phyloP scores from a whole-genome alignment of 2,888 invertebrate genomes.

The Drosophila helvetica region DNA sequence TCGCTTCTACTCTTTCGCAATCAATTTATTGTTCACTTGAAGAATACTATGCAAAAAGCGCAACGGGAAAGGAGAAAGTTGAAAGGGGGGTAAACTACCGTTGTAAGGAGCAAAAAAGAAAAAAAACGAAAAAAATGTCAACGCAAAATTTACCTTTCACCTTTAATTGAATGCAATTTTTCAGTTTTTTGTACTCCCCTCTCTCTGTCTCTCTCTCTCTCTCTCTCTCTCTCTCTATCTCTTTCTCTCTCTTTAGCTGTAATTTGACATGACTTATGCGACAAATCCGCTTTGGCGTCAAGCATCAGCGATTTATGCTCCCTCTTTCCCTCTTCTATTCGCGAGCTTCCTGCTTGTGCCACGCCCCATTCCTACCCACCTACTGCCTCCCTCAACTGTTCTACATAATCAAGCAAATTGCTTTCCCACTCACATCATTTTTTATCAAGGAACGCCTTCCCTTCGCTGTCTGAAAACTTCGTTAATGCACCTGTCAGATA shows the following conservation, averaged over 20 bases:
- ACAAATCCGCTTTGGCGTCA: conserved; percentile 75
- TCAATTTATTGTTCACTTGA: conserved; percentile 13
- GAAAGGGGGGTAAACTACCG: not conserved
- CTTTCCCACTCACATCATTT: conserved; percentile 80
- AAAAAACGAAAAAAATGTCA: conserved; percentile 33
- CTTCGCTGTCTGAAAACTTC: conserved; percentile 58
- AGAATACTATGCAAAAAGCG: not conserved
- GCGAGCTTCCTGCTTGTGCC: conserved; percentile 1
- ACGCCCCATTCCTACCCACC: not conserved
- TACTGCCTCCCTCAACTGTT: conserved; percentile 57
- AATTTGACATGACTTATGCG: conserved; percentile 81
- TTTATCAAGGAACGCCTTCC: conserved; percentile 54
- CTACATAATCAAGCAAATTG: conserved; percentile 80
- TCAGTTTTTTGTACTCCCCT: conserved; percentile 51
- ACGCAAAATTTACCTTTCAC: conserved; percentile 45
- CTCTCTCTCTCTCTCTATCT: conserved; percentile 1
- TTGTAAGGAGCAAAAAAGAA: not conserved
- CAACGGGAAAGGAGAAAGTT: not conserved
- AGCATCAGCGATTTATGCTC: conserved; percentile 77
- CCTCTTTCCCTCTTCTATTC: not conserved
- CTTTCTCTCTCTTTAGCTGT: conserved; percentile 27
- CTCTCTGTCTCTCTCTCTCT: conserved; percentile 5
- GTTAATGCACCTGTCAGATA: conserved; percentile 79
- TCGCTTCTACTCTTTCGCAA: not conserved
- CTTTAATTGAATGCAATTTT: conserved; percentile 78